Conservation (phyloP, 2,888 invertebrate genomes). For the Xestoiulus laeticollis region DNA sequence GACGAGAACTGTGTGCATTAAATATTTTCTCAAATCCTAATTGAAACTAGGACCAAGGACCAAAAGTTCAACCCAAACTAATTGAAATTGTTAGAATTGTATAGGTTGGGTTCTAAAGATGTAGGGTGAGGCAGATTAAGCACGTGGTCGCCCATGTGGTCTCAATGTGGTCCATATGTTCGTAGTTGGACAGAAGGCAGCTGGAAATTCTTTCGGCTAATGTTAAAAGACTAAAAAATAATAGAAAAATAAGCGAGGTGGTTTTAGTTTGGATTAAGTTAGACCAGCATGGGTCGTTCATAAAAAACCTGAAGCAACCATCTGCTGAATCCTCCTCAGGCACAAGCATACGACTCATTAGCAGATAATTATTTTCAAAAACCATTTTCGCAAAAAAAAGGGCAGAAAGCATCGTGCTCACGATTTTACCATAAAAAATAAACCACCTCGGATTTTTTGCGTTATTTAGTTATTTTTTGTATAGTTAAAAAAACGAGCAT, state of each 20-base stretch:
- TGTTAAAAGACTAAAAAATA: neutral
- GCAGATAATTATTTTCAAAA: neutral
- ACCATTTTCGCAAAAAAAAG: neutral
- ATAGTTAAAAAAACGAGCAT: neutral
- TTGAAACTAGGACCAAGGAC: no score
- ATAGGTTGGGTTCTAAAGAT: neutral
- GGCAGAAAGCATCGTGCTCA: neutral
- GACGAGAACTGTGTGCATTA: no score
- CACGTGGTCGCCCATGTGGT: neutral
- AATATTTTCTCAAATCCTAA: no score
- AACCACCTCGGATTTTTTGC: neutral
- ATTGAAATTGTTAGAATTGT: neutral
- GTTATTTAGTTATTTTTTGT: neutral
- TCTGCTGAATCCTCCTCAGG: neutral
- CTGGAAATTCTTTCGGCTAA: neutral
- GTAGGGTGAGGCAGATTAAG: neutral
- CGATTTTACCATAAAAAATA: neutral
- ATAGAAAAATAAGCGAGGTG: neutral
- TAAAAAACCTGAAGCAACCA: neutral
- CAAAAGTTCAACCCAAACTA: no score
- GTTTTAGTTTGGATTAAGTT: neutral
- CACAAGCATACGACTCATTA: neutral
- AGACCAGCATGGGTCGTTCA: neutral
- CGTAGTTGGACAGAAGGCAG: neutral
- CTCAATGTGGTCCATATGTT: neutral